Evolutionary conservation across 2,113 vertebrate species (phyloP), one percentile per base, ranked within the genome.

Genomic region (Coptodon bakossiorum): DNA sequence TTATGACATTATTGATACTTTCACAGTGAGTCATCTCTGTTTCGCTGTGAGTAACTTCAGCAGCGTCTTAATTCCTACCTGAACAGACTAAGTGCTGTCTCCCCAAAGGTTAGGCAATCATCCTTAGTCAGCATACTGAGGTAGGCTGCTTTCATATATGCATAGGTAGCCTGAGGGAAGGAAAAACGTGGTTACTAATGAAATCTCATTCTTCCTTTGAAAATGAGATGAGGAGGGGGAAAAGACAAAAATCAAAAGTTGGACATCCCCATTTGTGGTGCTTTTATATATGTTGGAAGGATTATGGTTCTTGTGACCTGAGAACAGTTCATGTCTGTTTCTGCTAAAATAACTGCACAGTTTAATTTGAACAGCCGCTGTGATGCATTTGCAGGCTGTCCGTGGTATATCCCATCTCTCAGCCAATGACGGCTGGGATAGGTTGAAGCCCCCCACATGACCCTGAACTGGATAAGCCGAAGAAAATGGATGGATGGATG

Each of bases 121-220:
- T 98, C 97, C 88, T 95, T 86, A 87, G 94, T 97, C 92, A 99
- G 97, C 98, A 99, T 99, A 96, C 97, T 98, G 95, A 99, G 98
- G 96, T 98, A 99, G 92, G 98, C 97, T 45, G 97, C 98, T 97
- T 99, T 99, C 99, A 99, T 99, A 93, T 99, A 99, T 24, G 97
- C 96, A 34, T 99, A 99, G 73, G 98, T 99, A 24, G 98, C 98
- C 98, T 99, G 93, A 31, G 66, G 79, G 68, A 88, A 66, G 71
- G n/a, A 24, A 71, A 78, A 88, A 84, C 66, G 24, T 40, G 61
- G 45, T 87, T 91, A 91, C 24, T 22, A 10, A 57, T 86, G 29
- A 85, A 89, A 43, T 71, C 19, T 63, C 48, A 45, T 63, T n/a
- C 43, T 56, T 78, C 24, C 11, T 63, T 56, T 90, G 81, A 6